phyloP scores from a whole-genome alignment of 2,113 vertebrate genomes.

The Leptosomus discolor region DNA sequence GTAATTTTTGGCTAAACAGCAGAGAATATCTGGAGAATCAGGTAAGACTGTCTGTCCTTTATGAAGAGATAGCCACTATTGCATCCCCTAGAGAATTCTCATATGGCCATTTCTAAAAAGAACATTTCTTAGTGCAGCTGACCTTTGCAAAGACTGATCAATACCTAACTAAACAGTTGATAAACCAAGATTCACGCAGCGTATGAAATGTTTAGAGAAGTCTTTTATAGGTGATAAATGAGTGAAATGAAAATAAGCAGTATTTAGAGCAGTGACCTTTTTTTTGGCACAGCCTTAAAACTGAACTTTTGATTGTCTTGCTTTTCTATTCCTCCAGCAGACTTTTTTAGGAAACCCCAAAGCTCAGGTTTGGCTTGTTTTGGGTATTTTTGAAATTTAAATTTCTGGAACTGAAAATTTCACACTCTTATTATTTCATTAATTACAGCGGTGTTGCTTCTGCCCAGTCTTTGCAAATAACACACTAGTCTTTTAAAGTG shows the following conservation, averaged over 20 bases:
- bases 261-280: background rate
- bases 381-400: background rate
- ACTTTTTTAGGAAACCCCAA: background rate
- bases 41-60: background rate
- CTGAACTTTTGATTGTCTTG: background rate
- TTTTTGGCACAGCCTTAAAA: background rate
- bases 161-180: background rate
- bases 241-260: background rate
- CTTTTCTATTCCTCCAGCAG: background rate
- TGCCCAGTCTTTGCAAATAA: background rate
- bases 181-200: background rate
- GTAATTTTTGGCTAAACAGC: background rate
- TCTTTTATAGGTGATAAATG: background rate
- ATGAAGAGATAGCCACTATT: background rate
- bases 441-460: background rate
- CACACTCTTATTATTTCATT: background rate
- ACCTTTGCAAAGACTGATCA: background rate
- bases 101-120: background rate
- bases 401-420: background rate
- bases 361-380: background rate
- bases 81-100: background rate
- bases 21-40: background rate
- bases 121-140: background rate
- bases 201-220: background rate
- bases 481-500: background rate